These are phyloP conservation scores for Macaria notata DNA, from an alignment of 2,888 invertebrate species.

Conservation along the genomic window DNA sequence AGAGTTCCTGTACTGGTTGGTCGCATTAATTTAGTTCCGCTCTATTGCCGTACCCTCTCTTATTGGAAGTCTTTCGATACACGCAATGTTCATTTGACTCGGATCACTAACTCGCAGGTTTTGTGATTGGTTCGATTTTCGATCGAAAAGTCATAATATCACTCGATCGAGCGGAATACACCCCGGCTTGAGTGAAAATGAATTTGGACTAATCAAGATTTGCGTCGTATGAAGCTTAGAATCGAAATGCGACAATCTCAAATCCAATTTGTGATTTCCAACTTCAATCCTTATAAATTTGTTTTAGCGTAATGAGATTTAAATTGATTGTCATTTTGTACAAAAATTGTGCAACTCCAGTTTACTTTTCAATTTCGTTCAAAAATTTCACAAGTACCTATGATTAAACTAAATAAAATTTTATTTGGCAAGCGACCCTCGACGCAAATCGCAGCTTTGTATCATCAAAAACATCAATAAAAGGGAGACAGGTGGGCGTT, in stretches of 20 bases:
- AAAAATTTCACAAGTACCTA: not conserved
- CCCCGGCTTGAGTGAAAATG: constrained; percentile 19
- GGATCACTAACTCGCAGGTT: constrained; percentile 47
- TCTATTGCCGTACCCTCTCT: constrained; percentile 38
- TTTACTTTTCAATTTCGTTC: not conserved
- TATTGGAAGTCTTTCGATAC: constrained; percentile 69
- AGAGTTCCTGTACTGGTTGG: constrained; percentile 14
- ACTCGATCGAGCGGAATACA: constrained; percentile 21
- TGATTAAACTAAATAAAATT: not conserved
- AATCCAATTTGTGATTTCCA: constrained; percentile 16
- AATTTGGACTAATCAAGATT: constrained; percentile 24
- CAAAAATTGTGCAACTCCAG: not conserved
- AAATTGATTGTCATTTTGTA: no score
- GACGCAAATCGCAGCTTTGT: constrained; percentile 3
- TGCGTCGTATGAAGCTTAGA: constrained; percentile 18
- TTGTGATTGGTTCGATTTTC: constrained; percentile 33
- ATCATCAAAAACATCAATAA: constrained; percentile 19
- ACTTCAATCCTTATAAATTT: constrained; percentile 4
- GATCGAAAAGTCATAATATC: constrained; percentile 30
- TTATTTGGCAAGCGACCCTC: not conserved
- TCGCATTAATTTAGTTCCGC: constrained; percentile 8
- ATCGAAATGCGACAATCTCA: constrained; percentile 16
- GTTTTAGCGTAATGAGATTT: not conserved
- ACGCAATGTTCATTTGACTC: constrained; percentile 65
- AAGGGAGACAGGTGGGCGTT: constrained; percentile 6